Conservation (phyloP, 2,797 vertebrate species). For the Hylomyscus alleni region DNA sequence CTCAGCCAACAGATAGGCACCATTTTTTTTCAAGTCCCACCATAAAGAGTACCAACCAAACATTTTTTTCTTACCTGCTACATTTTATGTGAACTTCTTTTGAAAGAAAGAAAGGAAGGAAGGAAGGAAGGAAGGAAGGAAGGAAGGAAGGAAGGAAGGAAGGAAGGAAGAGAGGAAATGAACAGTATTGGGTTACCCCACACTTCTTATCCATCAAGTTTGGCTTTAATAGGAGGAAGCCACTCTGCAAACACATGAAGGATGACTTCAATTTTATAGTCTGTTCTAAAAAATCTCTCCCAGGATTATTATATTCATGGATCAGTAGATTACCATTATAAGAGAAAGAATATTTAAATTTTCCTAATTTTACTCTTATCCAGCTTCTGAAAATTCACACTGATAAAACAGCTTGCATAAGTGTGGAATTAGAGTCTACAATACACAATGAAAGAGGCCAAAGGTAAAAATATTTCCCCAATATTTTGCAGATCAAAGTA, state of each 20-base stretch:
- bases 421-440: background rate
- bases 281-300: conserved; percentile 48
- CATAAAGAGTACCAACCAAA: conserved; percentile 68
- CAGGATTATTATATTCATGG: background rate
- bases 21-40: conserved; percentile 55
- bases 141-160: background rate
- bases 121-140: background rate
- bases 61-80: conserved; percentile 60
- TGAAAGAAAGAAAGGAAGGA: background rate
- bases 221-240: conserved; percentile 38
- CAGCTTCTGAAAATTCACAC: conserved; percentile 20
- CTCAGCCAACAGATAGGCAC: conserved; percentile 61
- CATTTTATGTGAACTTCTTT: conserved; percentile 52
- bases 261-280: conserved; percentile 57
- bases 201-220: background rate
- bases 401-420: conserved; percentile 6
- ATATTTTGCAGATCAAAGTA: conserved; percentile 44
- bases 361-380: conserved; percentile 39
- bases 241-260: conserved; percentile 42
- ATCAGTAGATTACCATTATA: conserved; percentile 15
- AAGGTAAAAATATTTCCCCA: background rate
- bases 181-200: conserved; percentile 30
- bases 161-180: background rate
- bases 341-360: conserved; percentile 43
- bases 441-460: background rate